Evolutionary conservation across 2,797 vertebrate species (phyloP).

Genomic region (Dendrocincla fuliginosa): DNA sequence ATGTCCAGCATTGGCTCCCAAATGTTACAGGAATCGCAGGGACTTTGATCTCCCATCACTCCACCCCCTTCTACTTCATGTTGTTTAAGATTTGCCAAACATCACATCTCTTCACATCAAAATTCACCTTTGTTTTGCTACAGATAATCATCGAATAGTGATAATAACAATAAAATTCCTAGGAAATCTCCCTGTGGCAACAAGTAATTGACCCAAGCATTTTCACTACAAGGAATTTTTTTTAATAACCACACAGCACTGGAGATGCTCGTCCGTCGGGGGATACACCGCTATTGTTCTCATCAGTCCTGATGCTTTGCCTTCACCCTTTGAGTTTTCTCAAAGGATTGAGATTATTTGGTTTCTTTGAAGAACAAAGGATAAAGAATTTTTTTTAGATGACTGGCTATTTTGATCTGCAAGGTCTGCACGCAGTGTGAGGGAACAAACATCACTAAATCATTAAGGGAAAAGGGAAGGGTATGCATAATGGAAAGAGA

Average conservation of each 20-base stretch:
- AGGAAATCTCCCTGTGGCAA: slow-evolving; percentile 67
- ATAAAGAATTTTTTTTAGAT: slow-evolving; percentile 67
- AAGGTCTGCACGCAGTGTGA: slow-evolving; percentile 69
- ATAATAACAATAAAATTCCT: slow-evolving; percentile 55
- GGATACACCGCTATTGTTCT: slow-evolving; percentile 70
- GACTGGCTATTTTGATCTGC: slow-evolving; percentile 75
- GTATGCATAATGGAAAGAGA: slow-evolving; percentile 71
- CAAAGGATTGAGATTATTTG: slow-evolving; percentile 74
- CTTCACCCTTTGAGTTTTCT: slow-evolving; percentile 76
- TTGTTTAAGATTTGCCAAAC: slow-evolving; percentile 48
- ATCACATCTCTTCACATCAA: background rate
- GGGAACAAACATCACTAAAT: slow-evolving; percentile 76
- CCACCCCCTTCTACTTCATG: slow-evolving; percentile 14
- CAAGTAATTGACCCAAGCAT: slow-evolving; percentile 74
- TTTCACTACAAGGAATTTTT: slow-evolving; percentile 57
- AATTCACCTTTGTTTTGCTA: slow-evolving; percentile 49
- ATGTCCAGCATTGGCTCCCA: background rate
- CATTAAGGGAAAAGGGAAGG: slow-evolving; percentile 68
- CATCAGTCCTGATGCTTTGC: slow-evolving; percentile 67
- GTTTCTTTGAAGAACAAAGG: slow-evolving; percentile 76
- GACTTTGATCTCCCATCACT: slow-evolving; percentile 37
- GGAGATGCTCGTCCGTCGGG: slow-evolving; percentile 47
- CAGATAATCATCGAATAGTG: slow-evolving; percentile 23
- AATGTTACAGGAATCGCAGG: background rate
- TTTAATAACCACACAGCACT: slow-evolving; percentile 65